Conservation (phyloP, 2,888 invertebrate species). For the Dilophus febrilis region DNA sequence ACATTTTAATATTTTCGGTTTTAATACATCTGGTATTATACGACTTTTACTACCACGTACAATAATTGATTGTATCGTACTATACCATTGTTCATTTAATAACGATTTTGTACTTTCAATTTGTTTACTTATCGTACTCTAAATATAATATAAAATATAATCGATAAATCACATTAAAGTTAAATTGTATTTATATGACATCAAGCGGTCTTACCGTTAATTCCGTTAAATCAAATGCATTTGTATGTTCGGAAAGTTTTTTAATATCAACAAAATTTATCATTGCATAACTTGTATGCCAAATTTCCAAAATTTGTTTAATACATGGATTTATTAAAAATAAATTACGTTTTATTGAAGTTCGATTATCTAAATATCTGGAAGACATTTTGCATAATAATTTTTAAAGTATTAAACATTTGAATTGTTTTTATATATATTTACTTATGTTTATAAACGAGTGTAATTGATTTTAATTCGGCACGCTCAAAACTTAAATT, state of each 20-base stretch:
- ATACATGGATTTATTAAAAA: constrained; percentile 69
- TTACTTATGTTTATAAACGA: constrained; percentile 44
- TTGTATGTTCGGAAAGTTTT: constrained; percentile 17
- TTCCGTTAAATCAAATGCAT: constrained; percentile 26
- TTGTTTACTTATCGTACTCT: constrained; percentile 33
- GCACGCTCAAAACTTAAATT: constrained; percentile 36
- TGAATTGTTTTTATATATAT: no score
- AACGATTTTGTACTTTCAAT: constrained; percentile 49
- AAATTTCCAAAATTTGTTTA: constrained; percentile 58
- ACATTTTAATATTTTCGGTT: constrained; percentile 45
- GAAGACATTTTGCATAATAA: no score
- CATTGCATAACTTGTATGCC: constrained; percentile 59
- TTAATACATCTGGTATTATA: constrained; percentile 46
- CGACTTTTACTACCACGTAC: constrained; percentile 46
- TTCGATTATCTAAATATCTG: constrained; percentile 31
- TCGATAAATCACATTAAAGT: constrained; percentile 1
- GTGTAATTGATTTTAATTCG: constrained; percentile 43
- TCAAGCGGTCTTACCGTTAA: constrained; percentile 27
- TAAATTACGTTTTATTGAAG: constrained; percentile 41
- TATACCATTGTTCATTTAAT: constrained; percentile 37
- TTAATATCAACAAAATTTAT: constrained; percentile 25
- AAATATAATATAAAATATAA: constrained; percentile 2
- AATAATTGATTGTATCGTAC: constrained; percentile 24
- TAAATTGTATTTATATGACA: no score
- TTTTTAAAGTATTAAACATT: no score